Evolutionary conservation across 2,888 invertebrate genomes (phyloP).

Genomic region (Odontothrips loti): DNA sequence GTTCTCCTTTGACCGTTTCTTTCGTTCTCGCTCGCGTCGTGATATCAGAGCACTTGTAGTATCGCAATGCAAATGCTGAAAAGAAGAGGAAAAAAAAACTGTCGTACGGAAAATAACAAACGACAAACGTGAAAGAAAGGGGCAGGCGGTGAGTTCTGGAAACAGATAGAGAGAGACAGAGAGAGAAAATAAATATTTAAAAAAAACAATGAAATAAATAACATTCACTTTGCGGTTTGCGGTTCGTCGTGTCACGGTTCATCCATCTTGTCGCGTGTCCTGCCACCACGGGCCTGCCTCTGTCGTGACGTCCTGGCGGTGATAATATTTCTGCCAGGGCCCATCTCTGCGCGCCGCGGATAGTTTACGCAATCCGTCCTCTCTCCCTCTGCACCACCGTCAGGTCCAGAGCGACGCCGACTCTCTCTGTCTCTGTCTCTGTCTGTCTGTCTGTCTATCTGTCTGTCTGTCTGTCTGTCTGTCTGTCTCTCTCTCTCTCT

Average conservation of each 20-base stretch:
- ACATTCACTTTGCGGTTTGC: not conserved
- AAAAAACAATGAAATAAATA: slow-evolving; percentile 5
- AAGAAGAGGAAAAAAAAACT: not conserved
- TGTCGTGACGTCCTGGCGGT: not conserved
- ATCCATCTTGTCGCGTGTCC: slow-evolving; percentile 11
- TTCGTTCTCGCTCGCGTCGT: no score
- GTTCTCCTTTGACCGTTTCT: no score
- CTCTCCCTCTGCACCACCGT: not conserved
- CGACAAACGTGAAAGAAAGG: no score
- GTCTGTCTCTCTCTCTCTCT: no score
- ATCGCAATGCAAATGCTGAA: not conserved
- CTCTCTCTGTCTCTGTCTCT: not conserved
- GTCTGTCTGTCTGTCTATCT: not conserved
- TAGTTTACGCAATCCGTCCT: not conserved
- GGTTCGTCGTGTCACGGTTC: not conserved
- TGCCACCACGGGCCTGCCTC: no score
- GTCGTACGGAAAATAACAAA: not conserved
- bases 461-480: no score
- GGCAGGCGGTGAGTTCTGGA: no score
- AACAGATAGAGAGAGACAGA: not conserved
- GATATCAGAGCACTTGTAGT: no score
- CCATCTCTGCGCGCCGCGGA: not conserved
- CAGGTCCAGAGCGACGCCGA: no score
- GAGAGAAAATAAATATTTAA: not conserved
- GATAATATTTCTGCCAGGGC: slow-evolving; percentile 22